Conservation (phyloP, 2,888 invertebrate species). For the Nymphalis c-album region DNA sequence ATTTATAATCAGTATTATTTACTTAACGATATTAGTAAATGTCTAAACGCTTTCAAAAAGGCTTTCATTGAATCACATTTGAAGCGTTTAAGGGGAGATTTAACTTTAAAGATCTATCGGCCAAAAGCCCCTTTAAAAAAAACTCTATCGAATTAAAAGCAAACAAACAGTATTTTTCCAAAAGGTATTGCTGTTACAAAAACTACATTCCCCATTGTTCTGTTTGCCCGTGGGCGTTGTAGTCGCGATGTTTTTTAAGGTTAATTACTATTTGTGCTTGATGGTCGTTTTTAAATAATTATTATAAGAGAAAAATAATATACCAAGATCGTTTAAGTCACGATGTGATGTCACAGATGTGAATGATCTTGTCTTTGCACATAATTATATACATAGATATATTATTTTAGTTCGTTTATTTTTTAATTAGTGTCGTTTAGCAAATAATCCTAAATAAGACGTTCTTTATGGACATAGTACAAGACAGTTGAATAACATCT, state of each 20-base stretch:
- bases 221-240: constrained; percentile 30
- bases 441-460: constrained; percentile 11
- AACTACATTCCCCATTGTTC: constrained; percentile 54
- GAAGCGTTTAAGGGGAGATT: constrained; percentile 75
- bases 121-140: constrained; percentile 53
- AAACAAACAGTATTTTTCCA: constrained; percentile 73
- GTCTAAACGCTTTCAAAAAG: constrained; percentile 63
- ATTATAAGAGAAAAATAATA: neutral
- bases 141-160: constrained; percentile 68
- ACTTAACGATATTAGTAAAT: constrained; percentile 19
- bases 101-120: constrained; percentile 75
- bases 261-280: constrained; percentile 46
- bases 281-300: constrained; percentile 2
- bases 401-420: neutral
- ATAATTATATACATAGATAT: neutral
- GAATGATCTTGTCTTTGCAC: neutral
- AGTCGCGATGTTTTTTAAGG: constrained; percentile 40
- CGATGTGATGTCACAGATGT: no score
- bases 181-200: constrained; percentile 65
- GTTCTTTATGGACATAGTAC: constrained; percentile 17
- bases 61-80: constrained; percentile 73
- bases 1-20: neutral
- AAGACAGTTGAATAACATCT: constrained; percentile 24
- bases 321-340: no score
- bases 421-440: constrained; percentile 6